Conservation (phyloP, 2,888 invertebrate genomes). For the Apamea epomidion region DNA sequence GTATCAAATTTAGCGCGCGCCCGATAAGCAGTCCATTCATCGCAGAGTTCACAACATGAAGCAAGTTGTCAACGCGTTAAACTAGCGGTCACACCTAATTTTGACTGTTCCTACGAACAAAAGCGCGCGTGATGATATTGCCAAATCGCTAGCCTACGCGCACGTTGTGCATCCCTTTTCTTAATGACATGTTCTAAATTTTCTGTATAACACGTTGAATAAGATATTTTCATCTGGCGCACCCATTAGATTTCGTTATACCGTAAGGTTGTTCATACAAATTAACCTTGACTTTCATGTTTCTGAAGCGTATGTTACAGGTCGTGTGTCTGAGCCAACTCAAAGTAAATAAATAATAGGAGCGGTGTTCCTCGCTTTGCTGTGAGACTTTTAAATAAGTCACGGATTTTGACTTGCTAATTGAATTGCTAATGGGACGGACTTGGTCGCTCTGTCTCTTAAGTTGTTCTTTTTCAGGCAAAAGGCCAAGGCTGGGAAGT, state of each 20-base stretch:
- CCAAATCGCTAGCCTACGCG: background rate
- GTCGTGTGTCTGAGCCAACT: constrained; percentile 11
- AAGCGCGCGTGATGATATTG: background rate
- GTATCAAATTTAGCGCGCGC: background rate
- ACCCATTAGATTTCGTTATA: background rate
- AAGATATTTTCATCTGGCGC: background rate
- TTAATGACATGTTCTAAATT: no score
- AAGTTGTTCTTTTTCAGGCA: constrained; percentile 37
- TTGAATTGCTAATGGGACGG: constrained; percentile 54
- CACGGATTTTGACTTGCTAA: constrained; percentile 57
- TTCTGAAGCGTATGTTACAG: constrained; percentile 7
- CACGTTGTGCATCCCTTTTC: no score
- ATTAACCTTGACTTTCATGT: background rate
- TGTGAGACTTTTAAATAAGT: constrained; percentile 59
- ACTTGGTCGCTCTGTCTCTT: constrained; percentile 15
- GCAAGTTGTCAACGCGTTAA: background rate
- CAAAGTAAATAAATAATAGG: constrained; percentile 58
- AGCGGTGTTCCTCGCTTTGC: constrained; percentile 24
- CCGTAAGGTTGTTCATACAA: background rate
- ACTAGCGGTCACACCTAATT: no score
- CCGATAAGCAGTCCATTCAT: background rate
- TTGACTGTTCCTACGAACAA: background rate
- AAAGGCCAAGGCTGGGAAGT: constrained; percentile 29
- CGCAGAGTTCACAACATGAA: background rate
- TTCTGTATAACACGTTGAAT: background rate